Evolutionary conservation across 2,888 invertebrate species (phyloP).

Genomic region (Drosophila leonis): DNA sequence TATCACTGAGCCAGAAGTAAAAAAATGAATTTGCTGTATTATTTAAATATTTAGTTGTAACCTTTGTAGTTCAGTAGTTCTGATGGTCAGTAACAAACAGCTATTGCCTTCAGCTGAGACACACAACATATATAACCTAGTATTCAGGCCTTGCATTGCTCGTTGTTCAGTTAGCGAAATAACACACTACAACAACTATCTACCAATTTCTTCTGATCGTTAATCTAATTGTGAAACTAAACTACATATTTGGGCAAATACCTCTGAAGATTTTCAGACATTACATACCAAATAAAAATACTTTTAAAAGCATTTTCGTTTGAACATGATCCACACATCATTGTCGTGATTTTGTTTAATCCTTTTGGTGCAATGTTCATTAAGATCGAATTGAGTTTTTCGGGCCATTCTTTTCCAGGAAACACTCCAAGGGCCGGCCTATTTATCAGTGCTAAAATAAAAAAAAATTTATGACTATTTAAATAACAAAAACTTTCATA

Average conservation of each 20-base stretch:
- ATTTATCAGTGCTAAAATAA: conserved; percentile 88
- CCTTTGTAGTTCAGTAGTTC: too few relatives aligned
- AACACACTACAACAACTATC: background rate
- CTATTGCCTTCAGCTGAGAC: too few relatives aligned
- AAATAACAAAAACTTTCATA: too few relatives aligned
- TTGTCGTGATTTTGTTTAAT: conserved; percentile 93
- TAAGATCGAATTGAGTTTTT: conserved; percentile 90
- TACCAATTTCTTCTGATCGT: background rate
- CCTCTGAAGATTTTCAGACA: background rate
- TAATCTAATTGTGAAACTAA: too few relatives aligned
- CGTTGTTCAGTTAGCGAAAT: too few relatives aligned
- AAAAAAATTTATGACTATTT: too few relatives aligned
- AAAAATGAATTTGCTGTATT: too few relatives aligned
- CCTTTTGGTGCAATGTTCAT: conserved; percentile 92
- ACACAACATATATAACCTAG: too few relatives aligned
- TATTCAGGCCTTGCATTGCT: too few relatives aligned
- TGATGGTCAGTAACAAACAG: too few relatives aligned
- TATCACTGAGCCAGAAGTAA: too few relatives aligned
- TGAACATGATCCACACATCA: conserved; percentile 99
- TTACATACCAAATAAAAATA: conserved; percentile 91
- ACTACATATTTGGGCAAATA: background rate
- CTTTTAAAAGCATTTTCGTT: conserved; percentile 98
- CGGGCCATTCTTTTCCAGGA: conserved; percentile 95
- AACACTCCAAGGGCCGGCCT: conserved; percentile 98
- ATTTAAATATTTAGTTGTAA: too few relatives aligned